Conservation (phyloP, 1,140 invertebrate genomes). For the Drosophila hydei region DNA sequence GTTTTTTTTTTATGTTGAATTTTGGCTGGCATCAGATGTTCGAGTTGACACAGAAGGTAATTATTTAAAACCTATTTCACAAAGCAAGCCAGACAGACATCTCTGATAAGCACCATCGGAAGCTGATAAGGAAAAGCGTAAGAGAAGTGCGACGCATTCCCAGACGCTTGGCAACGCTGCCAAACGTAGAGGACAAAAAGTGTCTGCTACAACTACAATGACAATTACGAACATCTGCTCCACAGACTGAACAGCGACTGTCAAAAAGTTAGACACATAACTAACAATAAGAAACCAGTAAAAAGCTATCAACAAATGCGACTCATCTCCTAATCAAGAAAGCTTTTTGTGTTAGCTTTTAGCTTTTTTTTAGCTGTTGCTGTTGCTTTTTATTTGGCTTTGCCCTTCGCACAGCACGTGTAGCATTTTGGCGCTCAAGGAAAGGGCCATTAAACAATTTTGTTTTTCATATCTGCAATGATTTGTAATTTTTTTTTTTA, state of each 20-base stretch:
- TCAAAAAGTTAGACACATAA: neutral
- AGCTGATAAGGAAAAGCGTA: slow-evolving; percentile 25
- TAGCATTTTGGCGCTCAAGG: slow-evolving; percentile 28
- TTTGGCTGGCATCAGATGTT: slow-evolving; percentile 2
- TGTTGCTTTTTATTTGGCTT: slow-evolving; percentile 7
- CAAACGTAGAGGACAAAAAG: neutral
- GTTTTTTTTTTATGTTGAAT: neutral
- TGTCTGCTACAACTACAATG: slow-evolving; percentile 7
- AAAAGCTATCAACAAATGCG: slow-evolving; percentile 31
- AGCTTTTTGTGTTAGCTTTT: slow-evolving; percentile 46
- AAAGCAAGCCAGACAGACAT: slow-evolving; percentile 37
- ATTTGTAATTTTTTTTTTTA: slow-evolving; percentile 24
- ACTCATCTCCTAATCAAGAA: slow-evolving; percentile 31
- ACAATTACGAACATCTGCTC: slow-evolving; percentile 7
- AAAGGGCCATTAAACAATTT: slow-evolving; percentile 34
- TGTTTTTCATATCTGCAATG: neutral
- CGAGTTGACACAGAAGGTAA: slow-evolving; percentile 1
- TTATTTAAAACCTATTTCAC: slow-evolving; percentile 31
- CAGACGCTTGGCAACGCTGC: slow-evolving; percentile 28
- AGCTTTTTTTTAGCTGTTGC: slow-evolving; percentile 18
- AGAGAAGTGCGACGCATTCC: slow-evolving; percentile 35
- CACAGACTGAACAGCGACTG: neutral
- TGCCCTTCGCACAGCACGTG: slow-evolving; percentile 56
- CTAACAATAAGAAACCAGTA: slow-evolving; percentile 27
- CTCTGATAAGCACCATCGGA: slow-evolving; percentile 21